Evolutionary conservation across 2,797 vertebrate species (phyloP), one percentile per base, ranked within the genome.

Genomic region (Myiotriccus ornatus): DNA sequence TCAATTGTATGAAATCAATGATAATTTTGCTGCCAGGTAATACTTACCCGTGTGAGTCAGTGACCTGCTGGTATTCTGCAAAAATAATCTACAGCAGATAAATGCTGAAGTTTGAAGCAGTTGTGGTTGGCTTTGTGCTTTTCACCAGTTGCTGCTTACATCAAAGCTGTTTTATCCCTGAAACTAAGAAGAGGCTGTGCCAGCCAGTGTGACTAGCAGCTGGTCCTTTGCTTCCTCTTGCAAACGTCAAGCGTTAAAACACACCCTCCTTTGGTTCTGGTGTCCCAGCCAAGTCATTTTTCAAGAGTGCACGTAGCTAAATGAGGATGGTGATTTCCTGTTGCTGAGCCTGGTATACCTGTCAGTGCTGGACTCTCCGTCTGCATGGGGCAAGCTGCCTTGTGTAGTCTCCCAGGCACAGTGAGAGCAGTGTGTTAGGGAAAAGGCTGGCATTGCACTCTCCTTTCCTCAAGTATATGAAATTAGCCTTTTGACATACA

Each of bases 21-120:
- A 93, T 95, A 96, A 97, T 98, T 97, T 95, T 96, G 91, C 95
- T 96, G 96, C 88, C 96, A 97, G 95, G 89, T 97, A 96, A 94
- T 96, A 89, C 91, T 96, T 94, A 95, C 44, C 94, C 12, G 1
- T 79, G 86, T 93, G 88, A 91, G 75, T 41, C 39, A 87, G 73
- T 55, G 74, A 91, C 73, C 78, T n/a, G 41, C 64, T 76, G 84
- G 56, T 92, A 27, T 59, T 87, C 89, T 95, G 76, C 71, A 89
- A 76, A 97, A 90, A 87, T 85, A 74, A 90, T 84, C 57, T 62
- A 41, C 85, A 67, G 81, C 76, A 94, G 88, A 79, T 71, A 93
- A 94, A 87, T 44, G 80, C 93, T 89, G 75, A 70, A 49, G 85
- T 89, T 89, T 56, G 88, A 81, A 94, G 69, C 39, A 59, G 49